These are phyloP conservation scores for Salarias fasciatus DNA, from an alignment of 2,797 vertebrate species.

Conservation along the genomic window DNA sequence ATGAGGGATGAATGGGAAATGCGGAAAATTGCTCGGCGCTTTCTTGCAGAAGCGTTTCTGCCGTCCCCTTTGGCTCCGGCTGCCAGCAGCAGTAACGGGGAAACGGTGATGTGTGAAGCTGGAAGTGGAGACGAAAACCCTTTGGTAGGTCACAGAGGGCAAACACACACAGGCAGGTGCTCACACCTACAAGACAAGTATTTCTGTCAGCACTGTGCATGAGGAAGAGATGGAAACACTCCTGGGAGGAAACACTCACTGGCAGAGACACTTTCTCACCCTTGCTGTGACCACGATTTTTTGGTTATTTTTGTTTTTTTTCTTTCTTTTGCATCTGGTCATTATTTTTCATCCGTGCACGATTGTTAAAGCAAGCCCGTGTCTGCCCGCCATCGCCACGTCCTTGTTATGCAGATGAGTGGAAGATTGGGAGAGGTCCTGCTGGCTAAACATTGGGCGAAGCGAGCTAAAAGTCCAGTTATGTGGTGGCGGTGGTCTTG, in stretches of 20 bases:
- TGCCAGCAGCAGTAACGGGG: conserved; percentile 9
- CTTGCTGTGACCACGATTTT: no score
- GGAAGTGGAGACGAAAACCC: conserved; percentile 23
- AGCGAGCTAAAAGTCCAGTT: conserved; percentile 6
- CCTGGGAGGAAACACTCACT: conserved; percentile 21
- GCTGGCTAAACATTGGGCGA: no score
- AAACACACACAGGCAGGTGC: conserved; percentile 18
- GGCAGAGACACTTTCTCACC: conserved; percentile 5
- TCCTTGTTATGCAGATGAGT: no score
- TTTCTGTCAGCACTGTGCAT: conserved; percentile 18
- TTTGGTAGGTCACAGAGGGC: conserved; percentile 35
- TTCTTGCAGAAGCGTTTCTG: conserved; percentile 7
- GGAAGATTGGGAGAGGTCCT: no score
- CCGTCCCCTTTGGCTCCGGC: conserved; percentile 16
- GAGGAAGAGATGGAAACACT: conserved; percentile 17
- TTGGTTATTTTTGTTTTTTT: no score
- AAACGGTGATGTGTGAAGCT: conserved; percentile 38
- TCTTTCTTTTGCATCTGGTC: no score
- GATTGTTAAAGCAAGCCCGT: no score
- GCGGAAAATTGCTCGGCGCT: conserved; percentile 5
- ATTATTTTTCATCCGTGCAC: conserved; percentile 14
- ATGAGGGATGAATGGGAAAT: not conserved
- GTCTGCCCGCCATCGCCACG: no score
- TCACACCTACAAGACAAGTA: conserved; percentile 5
- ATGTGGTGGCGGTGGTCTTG: not conserved